Evolutionary conservation across 2,888 invertebrate genomes (phyloP).

Genomic region (Chydorus sphaericus): DNA sequence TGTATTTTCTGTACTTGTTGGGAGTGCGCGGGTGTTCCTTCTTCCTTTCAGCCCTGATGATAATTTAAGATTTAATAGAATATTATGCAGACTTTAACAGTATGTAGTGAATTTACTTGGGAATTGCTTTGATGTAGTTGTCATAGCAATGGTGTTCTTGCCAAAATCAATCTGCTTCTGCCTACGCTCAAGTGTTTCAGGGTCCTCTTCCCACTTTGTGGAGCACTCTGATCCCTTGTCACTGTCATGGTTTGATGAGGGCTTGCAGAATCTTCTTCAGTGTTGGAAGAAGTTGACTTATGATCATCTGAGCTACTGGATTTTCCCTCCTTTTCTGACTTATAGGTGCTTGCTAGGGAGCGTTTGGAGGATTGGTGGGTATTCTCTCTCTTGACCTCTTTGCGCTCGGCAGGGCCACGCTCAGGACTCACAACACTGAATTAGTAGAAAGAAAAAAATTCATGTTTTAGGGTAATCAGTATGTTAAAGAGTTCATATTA

Average conservation of each 20-base stretch:
- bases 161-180: slow-evolving; percentile 93
- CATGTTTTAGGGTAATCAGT: background rate
- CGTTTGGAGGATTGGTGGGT: background rate
- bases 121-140: slow-evolving; percentile 50
- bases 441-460: too few species aligned
- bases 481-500: background rate
- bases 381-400: background rate
- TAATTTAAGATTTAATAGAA: slow-evolving; percentile 9
- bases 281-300: background rate
- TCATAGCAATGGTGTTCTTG: slow-evolving; percentile 81
- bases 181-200: slow-evolving; percentile 50
- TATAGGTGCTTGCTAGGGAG: background rate
- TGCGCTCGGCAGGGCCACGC: background rate
- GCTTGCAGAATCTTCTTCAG: background rate
- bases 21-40: slow-evolving; percentile 76
- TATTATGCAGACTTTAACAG: background rate
- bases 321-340: background rate
- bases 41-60: slow-evolving; percentile 40
- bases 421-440: background rate
- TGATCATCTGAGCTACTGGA: background rate
- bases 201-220: slow-evolving; percentile 46
- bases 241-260: too few species aligned
- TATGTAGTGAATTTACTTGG: slow-evolving; percentile 41
- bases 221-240: background rate
- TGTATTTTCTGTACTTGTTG: slow-evolving; percentile 71